A percentile compares a stretch with the other conserved stretches of the same genome.
Evolutionary conservation across 2,888 invertebrate species (phyloP).

Genomic region (Tridacna crocea): DNA sequence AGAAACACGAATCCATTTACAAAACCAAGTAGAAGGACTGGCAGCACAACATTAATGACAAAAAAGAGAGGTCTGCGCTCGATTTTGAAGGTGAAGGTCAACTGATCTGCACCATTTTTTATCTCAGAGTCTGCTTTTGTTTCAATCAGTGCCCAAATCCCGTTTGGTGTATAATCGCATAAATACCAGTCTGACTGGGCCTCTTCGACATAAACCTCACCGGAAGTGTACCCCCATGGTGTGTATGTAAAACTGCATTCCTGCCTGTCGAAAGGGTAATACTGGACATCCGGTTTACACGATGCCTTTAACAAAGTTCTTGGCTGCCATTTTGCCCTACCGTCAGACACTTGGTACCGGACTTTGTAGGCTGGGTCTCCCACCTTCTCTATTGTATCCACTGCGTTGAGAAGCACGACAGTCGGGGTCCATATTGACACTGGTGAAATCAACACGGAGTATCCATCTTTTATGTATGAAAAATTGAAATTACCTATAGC

Average conservation of each 20-base stretch:
- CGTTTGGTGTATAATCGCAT: conserved; percentile 33
- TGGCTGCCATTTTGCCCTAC: conserved; percentile 42
- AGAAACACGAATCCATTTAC: conserved; percentile 45
- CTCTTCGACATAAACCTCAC: conserved; percentile 27
- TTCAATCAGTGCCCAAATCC: conserved; percentile 36
- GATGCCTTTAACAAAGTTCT: conserved; percentile 35
- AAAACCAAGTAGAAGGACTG: conserved; percentile 30
- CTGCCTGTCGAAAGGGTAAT: conserved; percentile 51
- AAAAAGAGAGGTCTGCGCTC: conserved; percentile 37
- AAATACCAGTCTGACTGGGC: conserved; percentile 37
- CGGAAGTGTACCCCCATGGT: conserved; percentile 40
- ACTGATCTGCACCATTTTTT: conserved; percentile 17
- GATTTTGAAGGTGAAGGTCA: conserved; percentile 35
- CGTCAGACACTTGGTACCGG: conserved; percentile 37
- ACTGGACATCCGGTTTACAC: conserved; percentile 41
- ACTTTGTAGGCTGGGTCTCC: conserved; percentile 30
- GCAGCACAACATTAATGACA: conserved; percentile 37
- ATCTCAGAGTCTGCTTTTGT: conserved; percentile 9
- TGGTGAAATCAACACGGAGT: conserved; percentile 32
- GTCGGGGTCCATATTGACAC: conserved; percentile 44
- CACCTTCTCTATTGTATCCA: conserved; percentile 25
- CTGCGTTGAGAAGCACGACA: conserved; percentile 39
- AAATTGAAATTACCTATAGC: conserved; percentile 34
- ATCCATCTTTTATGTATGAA: conserved; percentile 23
- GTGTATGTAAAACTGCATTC: conserved; percentile 37